Base-by-base conservation (phyloP, 2,888 invertebrate genomes). In the Tetramorium bicarinatum region DNA sequence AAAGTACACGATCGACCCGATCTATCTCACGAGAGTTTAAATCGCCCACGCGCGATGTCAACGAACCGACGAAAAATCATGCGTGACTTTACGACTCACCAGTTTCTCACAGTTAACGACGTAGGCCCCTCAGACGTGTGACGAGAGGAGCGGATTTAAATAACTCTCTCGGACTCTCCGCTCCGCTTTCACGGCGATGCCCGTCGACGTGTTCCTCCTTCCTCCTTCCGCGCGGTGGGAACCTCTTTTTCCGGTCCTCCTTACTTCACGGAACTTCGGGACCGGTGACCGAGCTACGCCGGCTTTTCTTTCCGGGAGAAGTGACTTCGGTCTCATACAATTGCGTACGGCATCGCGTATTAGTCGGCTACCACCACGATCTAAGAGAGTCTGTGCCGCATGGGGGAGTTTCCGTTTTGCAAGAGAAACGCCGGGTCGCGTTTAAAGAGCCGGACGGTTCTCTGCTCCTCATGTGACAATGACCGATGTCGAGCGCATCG, bases 401-500 rank as follows among this genome's bases (percentile, higher is more conserved):
- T 6, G 11, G 41, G 18, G 21, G 56, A 18, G 41, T 7, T 7
- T 41, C 4, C n/a, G 21, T 59, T 11, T 11, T 11, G 29, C 3
- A 11, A 15, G 13, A 29, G n/a, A 29, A 2, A 38, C 52, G 25
- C 21, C 44, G 44, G n/a, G n/a, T 25, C 47, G 41, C 3, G 67
- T 66, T 81, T n/a, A 62, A 41, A 56, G 21, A 54, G 52, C 47
- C 44, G 80, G 64, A 71, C 61, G 56, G 49, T 59, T 54, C 83
- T 61, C 25, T 64, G 18, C 38, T 29, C 41, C 25, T 85, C 79
- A 83, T 83, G 76, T 64, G 75, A 59, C 21, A 66, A 54, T 44
- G 56, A 81, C 82, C 54, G 62, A 29, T n/a, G 49, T 8, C 25
- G 8, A 21, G 52, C 49, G 77, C 71, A 83, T 85, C 77, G 75